Evolutionary conservation across 2,888 invertebrate genomes (phyloP), one percentile per base, ranked within the genome.

Genomic region (Marasmarcha lunaedactyla): DNA sequence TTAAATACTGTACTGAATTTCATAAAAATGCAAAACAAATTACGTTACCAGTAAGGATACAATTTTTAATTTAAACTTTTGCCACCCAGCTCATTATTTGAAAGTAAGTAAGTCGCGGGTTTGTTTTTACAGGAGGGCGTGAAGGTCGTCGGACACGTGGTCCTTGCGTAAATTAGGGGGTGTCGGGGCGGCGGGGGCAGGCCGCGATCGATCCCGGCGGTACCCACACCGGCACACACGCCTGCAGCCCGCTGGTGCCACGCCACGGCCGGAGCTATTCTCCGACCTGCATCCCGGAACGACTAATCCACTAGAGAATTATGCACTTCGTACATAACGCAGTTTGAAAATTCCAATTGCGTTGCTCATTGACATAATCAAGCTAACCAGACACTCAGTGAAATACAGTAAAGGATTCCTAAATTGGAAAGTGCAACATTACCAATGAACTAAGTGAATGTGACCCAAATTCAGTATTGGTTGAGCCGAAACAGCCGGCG

Each of bases 111-210:
- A 7, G 20, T 20, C 20, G 7, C 20, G 20, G 20, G 7, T 20
- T 20, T 20, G 20, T 20, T 20, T 20, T 20, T n/a, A n/a, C 20
- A 20, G 20, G 20, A 20, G 20, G 20, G 50, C 54, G 58, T 66
- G 65, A 70, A 70, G 70, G 64, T 65, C 64, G 60, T 47, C 44
- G 49, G 58, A 60, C 67, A 69, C 64, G 66, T 71, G 68, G 61
- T 59, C 51, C 51, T 52, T 50, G 63, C 56, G 62, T 66, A 59
- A 59, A 59, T 54, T 58, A 52, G 55, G 57, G 50, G 58, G 61
- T 47, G 48, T 47, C 47, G 48, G 53, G 55, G 55, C 49, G 52
- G 51, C 54, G 43, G 57, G 51, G 50, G 53, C 51, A 57, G 53
- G 48, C 47, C 33, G 41, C 45, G 48, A 61, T 64, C 64, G 51